Base-by-base conservation (phyloP, 2,797 vertebrate genomes). In the Nannoperca obscura region DNA sequence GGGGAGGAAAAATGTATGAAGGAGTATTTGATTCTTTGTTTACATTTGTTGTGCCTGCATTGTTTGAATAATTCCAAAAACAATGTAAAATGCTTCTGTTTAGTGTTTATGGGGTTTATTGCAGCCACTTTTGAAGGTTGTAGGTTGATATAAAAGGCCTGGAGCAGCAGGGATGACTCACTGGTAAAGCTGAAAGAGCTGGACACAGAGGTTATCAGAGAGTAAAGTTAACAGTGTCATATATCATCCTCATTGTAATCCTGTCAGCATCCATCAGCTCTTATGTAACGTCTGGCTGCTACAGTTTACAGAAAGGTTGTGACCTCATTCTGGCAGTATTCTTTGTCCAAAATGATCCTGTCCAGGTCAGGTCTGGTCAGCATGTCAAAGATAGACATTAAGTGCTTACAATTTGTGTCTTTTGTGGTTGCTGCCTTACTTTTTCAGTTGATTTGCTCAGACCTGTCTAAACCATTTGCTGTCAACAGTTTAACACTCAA, bases 11-110 rank as follows among this genome's bases (percentile, higher is more conserved):
- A 24, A 74, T 24, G 24, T 12, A 55, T 60, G 24, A 40, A 80
- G 52, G 38, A 13, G 12, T 74, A 38, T 80, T 76, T 34, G 11
- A 66, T 77, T 85, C 0, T 78, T 54, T 70, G 73, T 83, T 86
- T 74, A 59, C 66, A 53, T 76, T 59, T 78, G 44, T 84, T 47
- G 71, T 88, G 77, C 74, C 84, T 86, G 70, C 61, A 52, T 71
- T 71, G 40, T 83, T 76, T 49, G 5, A 62, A 55, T 69, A 20
- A n/a, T 76, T 82, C 42, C 42, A 5, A 30, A 27, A 66, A 53
- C 36, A 9, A 32, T 60, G 62, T 75, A 7, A 59, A 49, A 61
- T 9, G 32, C 34, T 75, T 66, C 19, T 58, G 40, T 73, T 66
- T 1, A n/a, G 30, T 66, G 58, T 80, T 62, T n/a, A 12, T 61